Evolutionary conservation across 2,888 invertebrate genomes (phyloP), one percentile per base, ranked within the genome.

Genomic region (Volucella inanis): DNA sequence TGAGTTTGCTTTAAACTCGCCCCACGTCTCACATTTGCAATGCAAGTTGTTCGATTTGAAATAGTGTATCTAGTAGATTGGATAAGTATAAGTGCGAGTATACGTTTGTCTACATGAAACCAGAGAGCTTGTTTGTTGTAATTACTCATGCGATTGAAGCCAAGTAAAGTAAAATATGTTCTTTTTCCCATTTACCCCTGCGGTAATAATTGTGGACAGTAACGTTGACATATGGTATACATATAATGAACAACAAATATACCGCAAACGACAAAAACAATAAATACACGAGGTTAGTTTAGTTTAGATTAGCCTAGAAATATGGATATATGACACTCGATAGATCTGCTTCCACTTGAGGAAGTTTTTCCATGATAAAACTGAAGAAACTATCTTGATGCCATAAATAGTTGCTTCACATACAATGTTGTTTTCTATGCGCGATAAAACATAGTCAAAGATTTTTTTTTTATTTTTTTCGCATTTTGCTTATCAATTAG

Each of bases 121-220:
- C 47, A 39, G 81, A 82, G 65, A 82, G 65, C 67, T 65, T 0
- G 77, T 77, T 72, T 22, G 22, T 52, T 52, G 22, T 75, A 68
- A 65, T 64, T 57, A 67, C 54, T 67, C 65, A 55, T 64, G 54
- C 72, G 39, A 67, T 62, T 61, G 71, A 62, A 77, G 77, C 65
- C 77, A 82, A 82, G 71, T 52, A 77, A 82, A 59, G 65, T 50
- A 62, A 41, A 67, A 50, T 22, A 61, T 55, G 39, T 41, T 11
- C 11, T 59, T 12, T 45, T 52, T 65, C 9, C 57, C 10, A 41
- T 62, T 67, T 74, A 14, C 59, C 38, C 9, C 6, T 72, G 62
- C 41, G 74, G 68, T 80, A 55, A 68, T 38, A 62, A 55, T 65
- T 68, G 80, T 54, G 49, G 57, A 55, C 54, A 43, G 45, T 41